Base-by-base conservation (phyloP, 2,888 invertebrate genomes). In the Standfussiana lucernea region DNA sequence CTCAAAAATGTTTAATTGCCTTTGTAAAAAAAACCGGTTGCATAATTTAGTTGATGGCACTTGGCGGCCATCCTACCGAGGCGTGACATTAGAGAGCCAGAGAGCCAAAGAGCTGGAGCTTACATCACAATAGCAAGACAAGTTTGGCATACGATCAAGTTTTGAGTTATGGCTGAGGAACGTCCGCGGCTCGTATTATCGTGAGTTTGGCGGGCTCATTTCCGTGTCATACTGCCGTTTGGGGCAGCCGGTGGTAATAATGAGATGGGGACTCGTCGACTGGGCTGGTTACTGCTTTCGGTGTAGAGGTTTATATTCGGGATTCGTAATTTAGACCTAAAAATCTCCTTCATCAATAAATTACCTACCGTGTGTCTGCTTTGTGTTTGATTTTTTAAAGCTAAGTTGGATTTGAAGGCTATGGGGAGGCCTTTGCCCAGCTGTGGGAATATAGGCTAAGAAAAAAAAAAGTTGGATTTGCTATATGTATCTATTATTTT, bases 121-220 rank as follows among this genome's bases (percentile, higher is more conserved):
- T 83, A 76, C 78, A 78, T 80, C 83, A 87, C 67, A 81, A 75
- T 67, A 59, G 40, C 56, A 42, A 73, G 74, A 77, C 83, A 80
- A 65, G 79, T 62, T 88, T 88, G 89, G 88, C 88, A 83, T 77
- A 75, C 47, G 76, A 86, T 82, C 89, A 86, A 83, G 73, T 86
- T 88, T 62, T 80, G 85, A 89, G 68, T 85, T 83, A 85, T 77
- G 77, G 40, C 50, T 53, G 70, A 68, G 59, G n/a, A 76, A 76
- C 76, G 66, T 68, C 62, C 75, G 74, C 42, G 37, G 47, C 35
- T 24, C 45, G 11, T 65, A 71, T 71, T 82, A 77, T 79, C 66
- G 78, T 77, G 62, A 79, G 83, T 79, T 75, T 86, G 86, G 72
- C 86, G 28, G 62, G 59, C 72, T 78, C 66, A 86, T 83, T 83